phyloP scores from a whole-genome alignment of 2,113 vertebrate species.

The Thryonomys swinderianus region DNA sequence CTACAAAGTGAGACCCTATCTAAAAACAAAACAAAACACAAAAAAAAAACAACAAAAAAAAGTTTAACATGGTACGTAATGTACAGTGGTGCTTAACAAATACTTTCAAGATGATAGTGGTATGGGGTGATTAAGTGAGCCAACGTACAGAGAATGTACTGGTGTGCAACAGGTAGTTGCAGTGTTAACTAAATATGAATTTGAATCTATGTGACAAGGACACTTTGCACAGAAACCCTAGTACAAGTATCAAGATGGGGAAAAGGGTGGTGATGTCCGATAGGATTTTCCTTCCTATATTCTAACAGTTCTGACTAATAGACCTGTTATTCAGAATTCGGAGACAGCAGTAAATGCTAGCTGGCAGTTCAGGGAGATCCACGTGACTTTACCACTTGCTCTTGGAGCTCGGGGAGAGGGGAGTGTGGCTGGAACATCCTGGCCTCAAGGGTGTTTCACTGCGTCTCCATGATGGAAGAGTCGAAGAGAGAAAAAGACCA shows the following conservation, averaged over 20 bases:
- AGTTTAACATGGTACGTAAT: background rate
- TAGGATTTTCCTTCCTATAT: background rate
- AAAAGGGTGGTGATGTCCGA: too few species aligned
- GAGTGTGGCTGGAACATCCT: background rate
- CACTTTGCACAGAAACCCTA: background rate
- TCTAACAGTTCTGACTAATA: background rate
- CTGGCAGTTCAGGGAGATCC: background rate
- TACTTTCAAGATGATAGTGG: background rate
- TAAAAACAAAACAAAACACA: too few species aligned
- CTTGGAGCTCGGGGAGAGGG: background rate
- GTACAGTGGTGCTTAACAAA: constrained; percentile 23
- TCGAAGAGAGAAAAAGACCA: background rate
- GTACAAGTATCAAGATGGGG: background rate
- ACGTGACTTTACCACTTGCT: too few species aligned
- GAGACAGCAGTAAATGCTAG: background rate
- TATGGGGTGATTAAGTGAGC: background rate
- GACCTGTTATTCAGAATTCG: background rate
- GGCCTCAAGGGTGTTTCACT: background rate
- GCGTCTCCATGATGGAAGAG: background rate
- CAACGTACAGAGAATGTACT: background rate
- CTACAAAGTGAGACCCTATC: too few species aligned
- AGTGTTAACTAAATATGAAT: background rate
- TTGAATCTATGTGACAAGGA: background rate
- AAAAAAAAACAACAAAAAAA: too few species aligned
- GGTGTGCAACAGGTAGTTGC: background rate